Percentiles rank a stretch among this genome's conserved stretches.
Evolutionary conservation across 2,888 invertebrate genomes (phyloP).

Genomic region (Yponomeuta evonymella): DNA sequence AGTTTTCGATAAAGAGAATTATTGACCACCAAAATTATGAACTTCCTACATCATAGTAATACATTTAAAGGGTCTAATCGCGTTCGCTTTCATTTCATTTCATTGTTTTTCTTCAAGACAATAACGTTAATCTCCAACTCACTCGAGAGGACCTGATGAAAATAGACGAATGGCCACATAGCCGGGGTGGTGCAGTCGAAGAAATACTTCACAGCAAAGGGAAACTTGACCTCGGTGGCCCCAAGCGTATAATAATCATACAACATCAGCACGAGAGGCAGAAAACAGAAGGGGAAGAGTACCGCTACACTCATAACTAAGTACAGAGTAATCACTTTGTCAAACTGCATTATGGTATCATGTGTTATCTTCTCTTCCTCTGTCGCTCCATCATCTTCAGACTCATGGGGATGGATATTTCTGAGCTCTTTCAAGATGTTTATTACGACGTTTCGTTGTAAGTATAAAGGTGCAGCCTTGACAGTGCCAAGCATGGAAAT

Average conservation of each 20-base stretch:
- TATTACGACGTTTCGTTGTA: conserved; percentile 32
- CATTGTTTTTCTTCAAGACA: too few relatives aligned
- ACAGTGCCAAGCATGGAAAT: conserved; percentile 40
- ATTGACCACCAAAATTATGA: too few relatives aligned
- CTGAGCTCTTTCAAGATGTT: conserved; percentile 36
- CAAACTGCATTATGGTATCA: conserved; percentile 34
- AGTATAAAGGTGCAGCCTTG: conserved; percentile 37
- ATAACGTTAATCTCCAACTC: conserved; percentile 26
- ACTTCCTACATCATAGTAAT: too few relatives aligned
- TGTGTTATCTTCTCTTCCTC: conserved; percentile 28
- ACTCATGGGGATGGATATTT: conserved; percentile 35
- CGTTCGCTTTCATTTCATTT: too few relatives aligned
- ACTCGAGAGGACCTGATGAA: conserved; percentile 50
- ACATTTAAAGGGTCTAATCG: too few relatives aligned
- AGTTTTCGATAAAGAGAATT: too few relatives aligned
- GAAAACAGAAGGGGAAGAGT: conserved; percentile 34
- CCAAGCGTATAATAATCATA: conserved; percentile 37
- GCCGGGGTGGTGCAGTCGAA: conserved; percentile 35
- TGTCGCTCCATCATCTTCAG: conserved; percentile 21
- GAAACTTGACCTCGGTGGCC: conserved; percentile 34
- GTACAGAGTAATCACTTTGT: conserved; percentile 31
- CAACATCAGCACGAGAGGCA: conserved; percentile 38
- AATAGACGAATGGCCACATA: conserved; percentile 42
- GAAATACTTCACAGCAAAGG: conserved; percentile 44
- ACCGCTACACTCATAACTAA: conserved; percentile 30